Percentiles rank a stretch among this genome's conserved stretches.
Conservation (phyloP, 2,113 vertebrate species). For the Pionites leucogaster region DNA sequence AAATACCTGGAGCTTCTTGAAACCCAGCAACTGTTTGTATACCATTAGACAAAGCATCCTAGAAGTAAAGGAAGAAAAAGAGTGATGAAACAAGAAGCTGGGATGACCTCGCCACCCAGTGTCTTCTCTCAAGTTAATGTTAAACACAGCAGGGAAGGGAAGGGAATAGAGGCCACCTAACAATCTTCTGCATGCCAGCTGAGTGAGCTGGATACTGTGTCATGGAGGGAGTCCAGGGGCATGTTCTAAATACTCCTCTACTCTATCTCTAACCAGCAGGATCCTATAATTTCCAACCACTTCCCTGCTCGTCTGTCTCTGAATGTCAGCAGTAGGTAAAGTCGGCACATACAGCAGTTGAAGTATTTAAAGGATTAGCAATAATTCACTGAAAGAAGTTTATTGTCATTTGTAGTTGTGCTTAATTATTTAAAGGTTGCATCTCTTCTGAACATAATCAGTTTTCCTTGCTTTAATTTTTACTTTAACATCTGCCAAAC, state of each 20-base stretch:
- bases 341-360: neutral
- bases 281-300: neutral
- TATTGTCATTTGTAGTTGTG: neutral
- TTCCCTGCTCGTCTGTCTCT: neutral
- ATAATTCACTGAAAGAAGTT: neutral
- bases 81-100: neutral
- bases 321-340: neutral
- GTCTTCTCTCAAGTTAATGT: neutral
- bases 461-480: neutral
- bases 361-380: neutral
- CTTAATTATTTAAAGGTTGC: neutral
- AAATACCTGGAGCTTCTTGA: neutral
- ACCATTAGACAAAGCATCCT: neutral
- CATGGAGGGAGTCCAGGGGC: accelerated
- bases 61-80: neutral
- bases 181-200: neutral
- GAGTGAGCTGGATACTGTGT: neutral
- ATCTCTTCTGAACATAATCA: neutral
- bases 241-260: neutral
- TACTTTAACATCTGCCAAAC: neutral
- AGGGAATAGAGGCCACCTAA: neutral
- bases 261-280: slow-evolving; percentile 1
- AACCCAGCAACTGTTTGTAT: neutral
- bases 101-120: neutral
- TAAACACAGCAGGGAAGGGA: neutral